Base-by-base conservation (phyloP, 2,888 invertebrate genomes). In the Microctonus brassicae region DNA sequence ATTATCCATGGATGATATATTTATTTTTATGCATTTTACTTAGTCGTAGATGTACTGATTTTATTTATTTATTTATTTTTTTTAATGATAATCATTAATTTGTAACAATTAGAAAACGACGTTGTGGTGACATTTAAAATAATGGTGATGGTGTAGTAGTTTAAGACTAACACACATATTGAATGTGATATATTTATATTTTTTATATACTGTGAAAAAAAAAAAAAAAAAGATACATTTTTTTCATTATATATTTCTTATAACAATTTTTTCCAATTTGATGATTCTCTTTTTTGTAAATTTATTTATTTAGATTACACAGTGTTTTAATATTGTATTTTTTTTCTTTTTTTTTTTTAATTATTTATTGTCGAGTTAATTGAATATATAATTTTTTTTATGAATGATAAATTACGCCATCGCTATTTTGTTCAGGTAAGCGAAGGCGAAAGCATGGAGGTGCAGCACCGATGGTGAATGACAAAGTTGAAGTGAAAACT, bases 391-490 rank as follows among this genome's bases (percentile, higher is more conserved):
- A 9, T 61, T 34, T 6, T 29, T 22, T 61, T 3, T 26, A 53
- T 53, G 13, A 13, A 9, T 60, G 20, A 79, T 79, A 80, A 81
- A 79, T 77, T 76, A 78, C 75, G 79, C 74, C 80, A 70, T 82
- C 77, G 73, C 83, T 82, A 75, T 83, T 75, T 57, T 80, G 77
- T 80, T 75, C 79, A 86, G 86, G 85, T 70, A 86, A 85, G 77
- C 82, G 84, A 22, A 81, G 81, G 74, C 81, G 83, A 76, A 86
- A 85, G 73, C 80, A 83, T 76, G 73, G 34, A 73, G 72, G 53
- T 9, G 67, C 67, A 64, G 68, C 39, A 13, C 47, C 47, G 47
- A 39, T 66, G 57, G 76, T 24, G 60, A 75, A 71, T 42, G 69
- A 61, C 63, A 66, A 69, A 75, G 57, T 62, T 39, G 63, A 61